phyloP scores from a whole-genome alignment of 2,797 vertebrate genomes.

The Crypturellus tataupa region DNA sequence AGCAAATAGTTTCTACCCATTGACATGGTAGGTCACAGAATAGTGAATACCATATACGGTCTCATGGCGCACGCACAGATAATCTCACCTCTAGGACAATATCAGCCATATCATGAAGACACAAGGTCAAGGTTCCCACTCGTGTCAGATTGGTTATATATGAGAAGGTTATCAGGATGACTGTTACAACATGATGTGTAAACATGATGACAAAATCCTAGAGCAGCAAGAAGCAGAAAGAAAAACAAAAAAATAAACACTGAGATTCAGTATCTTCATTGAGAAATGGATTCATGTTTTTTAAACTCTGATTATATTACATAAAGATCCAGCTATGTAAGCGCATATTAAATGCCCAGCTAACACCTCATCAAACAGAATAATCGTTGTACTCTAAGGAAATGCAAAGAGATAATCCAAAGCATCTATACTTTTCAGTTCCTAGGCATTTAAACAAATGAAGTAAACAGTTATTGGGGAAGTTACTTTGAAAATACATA shows the following conservation, averaged over 20 bases:
- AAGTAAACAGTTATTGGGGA: background rate
- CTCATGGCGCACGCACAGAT: background rate
- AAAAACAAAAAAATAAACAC: conserved; percentile 29
- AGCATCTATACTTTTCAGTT: background rate
- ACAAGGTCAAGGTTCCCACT: conserved; percentile 92
- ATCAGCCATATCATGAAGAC: conserved; percentile 93
- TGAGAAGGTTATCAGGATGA: conserved; percentile 92
- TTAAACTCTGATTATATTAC: background rate
- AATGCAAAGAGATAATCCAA: background rate
- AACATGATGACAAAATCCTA: conserved; percentile 97
- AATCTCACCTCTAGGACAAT: conserved; percentile 93
- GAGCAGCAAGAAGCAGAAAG: conserved; percentile 42
- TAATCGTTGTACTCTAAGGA: background rate
- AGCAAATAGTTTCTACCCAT: background rate
- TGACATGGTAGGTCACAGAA: background rate
- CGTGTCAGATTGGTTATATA: conserved; percentile 97
- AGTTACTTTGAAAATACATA: background rate
- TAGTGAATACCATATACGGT: background rate
- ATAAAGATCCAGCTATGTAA: background rate
- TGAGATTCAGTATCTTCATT: background rate
- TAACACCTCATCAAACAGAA: background rate
- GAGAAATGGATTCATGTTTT: conserved; percentile 14
- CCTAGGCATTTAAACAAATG: background rate
- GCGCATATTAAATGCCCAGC: background rate
- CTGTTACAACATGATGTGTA: conserved; percentile 90